These are phyloP conservation scores for Mactromeris polynyma DNA, from an alignment of 2,888 invertebrate species.

Conservation along the genomic window DNA sequence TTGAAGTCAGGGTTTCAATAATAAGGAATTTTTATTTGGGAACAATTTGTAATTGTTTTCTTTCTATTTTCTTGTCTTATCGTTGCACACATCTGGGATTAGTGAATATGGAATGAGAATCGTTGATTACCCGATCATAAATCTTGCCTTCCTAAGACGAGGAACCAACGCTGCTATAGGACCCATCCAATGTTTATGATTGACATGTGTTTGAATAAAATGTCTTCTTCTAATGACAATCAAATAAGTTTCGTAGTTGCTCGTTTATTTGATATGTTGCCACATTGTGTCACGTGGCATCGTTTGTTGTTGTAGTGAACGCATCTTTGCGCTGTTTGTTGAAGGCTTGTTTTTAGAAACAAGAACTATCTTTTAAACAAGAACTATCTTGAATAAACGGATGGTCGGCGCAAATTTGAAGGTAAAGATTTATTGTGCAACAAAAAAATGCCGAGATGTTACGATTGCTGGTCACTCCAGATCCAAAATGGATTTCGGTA, in stretches of 20 bases:
- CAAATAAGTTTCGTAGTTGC: background rate
- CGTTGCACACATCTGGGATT: conserved; percentile 64
- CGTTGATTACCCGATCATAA: conserved; percentile 35
- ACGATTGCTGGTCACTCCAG: too few relatives aligned
- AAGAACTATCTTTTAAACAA: too few relatives aligned
- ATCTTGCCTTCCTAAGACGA: conserved; percentile 16
- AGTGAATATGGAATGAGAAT: conserved; percentile 1
- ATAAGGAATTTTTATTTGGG: conserved; percentile 60
- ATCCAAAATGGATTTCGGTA: too few relatives aligned
- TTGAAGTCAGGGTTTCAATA: conserved; percentile 44
- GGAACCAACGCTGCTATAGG: background rate
- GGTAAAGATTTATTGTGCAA: too few relatives aligned
- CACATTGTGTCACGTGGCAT: background rate
- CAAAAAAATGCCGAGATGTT: too few relatives aligned
- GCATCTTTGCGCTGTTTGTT: background rate
- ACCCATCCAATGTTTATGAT: conserved; percentile 6
- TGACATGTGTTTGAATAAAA: conserved; percentile 21
- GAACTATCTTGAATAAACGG: too few relatives aligned
- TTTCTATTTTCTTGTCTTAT: conserved; percentile 57
- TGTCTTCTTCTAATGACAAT: background rate
- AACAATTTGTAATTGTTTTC: conserved; percentile 57
- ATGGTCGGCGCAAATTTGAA: too few relatives aligned
- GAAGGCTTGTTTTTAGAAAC: background rate
- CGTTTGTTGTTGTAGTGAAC: background rate
- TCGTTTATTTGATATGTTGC: background rate